These are phyloP conservation scores for Tromatobia lineatoria DNA, from an alignment of 2,888 invertebrate genomes.

Conservation along the genomic window DNA sequence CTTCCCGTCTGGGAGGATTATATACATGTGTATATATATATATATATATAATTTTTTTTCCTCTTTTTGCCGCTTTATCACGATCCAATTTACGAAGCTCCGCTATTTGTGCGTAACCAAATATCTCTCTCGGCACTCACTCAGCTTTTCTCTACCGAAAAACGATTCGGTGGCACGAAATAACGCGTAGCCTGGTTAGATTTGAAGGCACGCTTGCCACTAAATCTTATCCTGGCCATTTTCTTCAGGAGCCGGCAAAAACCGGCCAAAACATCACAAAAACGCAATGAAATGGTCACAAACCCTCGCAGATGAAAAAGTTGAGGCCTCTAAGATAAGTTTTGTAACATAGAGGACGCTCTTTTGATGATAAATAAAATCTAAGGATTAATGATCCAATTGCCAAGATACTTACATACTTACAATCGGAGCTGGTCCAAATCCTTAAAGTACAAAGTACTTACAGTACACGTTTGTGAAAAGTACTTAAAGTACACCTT, in stretches of 20 bases:
- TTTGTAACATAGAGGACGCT: neutral
- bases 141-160: neutral
- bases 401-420: too few relatives aligned
- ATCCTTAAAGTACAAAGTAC: too few relatives aligned
- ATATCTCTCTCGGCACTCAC: constrained; percentile 3
- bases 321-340: neutral
- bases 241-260: neutral
- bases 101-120: constrained; percentile 6
- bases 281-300: neutral
- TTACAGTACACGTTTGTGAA: too few relatives aligned
- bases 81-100: constrained; percentile 20
- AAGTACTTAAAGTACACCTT: too few relatives aligned
- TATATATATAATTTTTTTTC: too few relatives aligned
- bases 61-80: neutral
- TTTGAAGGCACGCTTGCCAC: neutral
- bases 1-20: constrained; percentile 7
- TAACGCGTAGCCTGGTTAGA: neutral
- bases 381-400: too few relatives aligned
- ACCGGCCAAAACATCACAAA: too few relatives aligned
- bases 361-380: too few relatives aligned
- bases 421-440: too few relatives aligned
- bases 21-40: too few relatives aligned
- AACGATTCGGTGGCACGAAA: neutral
- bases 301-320: neutral
- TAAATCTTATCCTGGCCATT: neutral